Conservation (phyloP, 2,113 vertebrate species). For the Neodontobutis hainanensis region DNA sequence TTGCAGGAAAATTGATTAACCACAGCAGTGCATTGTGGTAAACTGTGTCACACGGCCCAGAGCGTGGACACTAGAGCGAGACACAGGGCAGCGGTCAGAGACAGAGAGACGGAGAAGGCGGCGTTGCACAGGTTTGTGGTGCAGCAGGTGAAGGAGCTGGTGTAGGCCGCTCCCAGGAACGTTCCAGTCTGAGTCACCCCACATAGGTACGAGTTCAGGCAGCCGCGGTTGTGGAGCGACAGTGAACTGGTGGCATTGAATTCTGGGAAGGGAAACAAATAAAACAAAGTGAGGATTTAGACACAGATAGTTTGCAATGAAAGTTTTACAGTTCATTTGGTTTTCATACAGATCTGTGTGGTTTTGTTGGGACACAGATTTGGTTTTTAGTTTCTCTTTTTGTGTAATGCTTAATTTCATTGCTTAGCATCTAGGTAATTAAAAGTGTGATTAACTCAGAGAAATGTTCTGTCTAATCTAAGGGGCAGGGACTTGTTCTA, state of each 20-base stretch:
- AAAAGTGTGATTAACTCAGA: too few relatives aligned
- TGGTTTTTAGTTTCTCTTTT: too few relatives aligned
- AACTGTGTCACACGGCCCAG: constrained; percentile 19
- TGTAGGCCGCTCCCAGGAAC: constrained; percentile 17
- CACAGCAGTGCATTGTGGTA: background rate
- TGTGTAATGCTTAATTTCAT: too few relatives aligned
- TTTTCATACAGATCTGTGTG: too few relatives aligned
- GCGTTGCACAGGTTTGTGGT: constrained; percentile 51
- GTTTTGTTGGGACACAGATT: too few relatives aligned
- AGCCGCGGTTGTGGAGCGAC: constrained; percentile 40
- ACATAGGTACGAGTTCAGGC: constrained; percentile 54
- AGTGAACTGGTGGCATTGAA: constrained; percentile 19
- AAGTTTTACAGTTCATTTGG: too few relatives aligned
- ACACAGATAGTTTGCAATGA: too few relatives aligned
- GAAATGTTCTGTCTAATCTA: too few relatives aligned
- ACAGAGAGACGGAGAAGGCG: constrained; percentile 37
- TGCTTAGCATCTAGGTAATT: too few relatives aligned
- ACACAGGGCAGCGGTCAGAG: constrained; percentile 38
- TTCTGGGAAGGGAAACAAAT: constrained; percentile 45
- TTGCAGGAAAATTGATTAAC: too few relatives aligned
- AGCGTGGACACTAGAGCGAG: constrained; percentile 36
- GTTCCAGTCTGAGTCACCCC: constrained; percentile 8
- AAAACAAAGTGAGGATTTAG: too few relatives aligned
- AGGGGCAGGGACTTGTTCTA: too few relatives aligned
- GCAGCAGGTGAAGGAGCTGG: constrained; percentile 46